Conservation (phyloP, 1,140 invertebrate genomes). For the Harlomillsia oculata region DNA sequence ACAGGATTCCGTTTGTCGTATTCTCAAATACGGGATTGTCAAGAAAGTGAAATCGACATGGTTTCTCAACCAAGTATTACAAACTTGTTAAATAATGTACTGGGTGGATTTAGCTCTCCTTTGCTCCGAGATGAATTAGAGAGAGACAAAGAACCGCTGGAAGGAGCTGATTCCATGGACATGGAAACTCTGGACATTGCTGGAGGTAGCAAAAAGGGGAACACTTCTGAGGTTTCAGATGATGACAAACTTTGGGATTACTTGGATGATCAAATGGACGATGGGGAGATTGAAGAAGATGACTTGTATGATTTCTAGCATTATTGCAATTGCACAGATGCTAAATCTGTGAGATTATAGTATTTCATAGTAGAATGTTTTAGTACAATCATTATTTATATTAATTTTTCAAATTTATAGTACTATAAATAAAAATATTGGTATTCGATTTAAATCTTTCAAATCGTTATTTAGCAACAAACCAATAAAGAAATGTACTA, state of each 20-base stretch:
- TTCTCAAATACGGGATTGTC: conserved; percentile 21
- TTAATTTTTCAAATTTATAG: too few relatives aligned
- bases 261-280: conserved; percentile 19
- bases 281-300: conserved; percentile 8
- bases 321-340: too few relatives aligned
- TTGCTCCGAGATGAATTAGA: conserved; percentile 17
- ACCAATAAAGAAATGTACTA: too few relatives aligned
- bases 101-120: conserved; percentile 3
- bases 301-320: conserved; percentile 24
- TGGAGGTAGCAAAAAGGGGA: background rate
- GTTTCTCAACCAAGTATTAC: conserved; percentile 8
- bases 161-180: background rate
- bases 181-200: too few relatives aligned
- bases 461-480: too few relatives aligned
- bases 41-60: conserved; percentile 20
- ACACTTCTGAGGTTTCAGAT: background rate
- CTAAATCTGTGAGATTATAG: too few relatives aligned
- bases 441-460: too few relatives aligned
- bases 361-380: too few relatives aligned
- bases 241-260: conserved; percentile 29
- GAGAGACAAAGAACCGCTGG: background rate
- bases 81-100: conserved; percentile 6
- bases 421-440: too few relatives aligned
- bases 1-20: conserved; percentile 25
- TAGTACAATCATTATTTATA: too few relatives aligned